Base-by-base conservation (phyloP, 2,113 vertebrate genomes). In the Pseudonaja textilis region DNA sequence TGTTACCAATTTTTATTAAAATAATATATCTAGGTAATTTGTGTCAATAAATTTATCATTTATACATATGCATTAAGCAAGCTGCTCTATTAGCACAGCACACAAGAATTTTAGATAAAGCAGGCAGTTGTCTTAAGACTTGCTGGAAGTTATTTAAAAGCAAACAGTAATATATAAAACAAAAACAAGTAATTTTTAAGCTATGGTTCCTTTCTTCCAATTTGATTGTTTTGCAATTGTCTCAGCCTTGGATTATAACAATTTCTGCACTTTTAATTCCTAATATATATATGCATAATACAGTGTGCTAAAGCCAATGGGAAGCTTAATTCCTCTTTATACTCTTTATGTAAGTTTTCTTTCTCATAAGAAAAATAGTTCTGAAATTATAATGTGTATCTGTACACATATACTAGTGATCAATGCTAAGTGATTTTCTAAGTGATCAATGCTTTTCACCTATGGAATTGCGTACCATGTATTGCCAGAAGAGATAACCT, bases 401-500 rank as follows among this genome's bases (percentile, higher is more conserved):
- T n/a, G 89, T 45, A 85, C 22, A 26, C 22, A 50, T 50, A 50
- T 50, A 39, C 25, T 34, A 25, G 20, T 50, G 6, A 69, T 69
- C 0, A 69, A 69, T 0, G 14, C 64, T 69, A 69, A 69, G 2
- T n/a, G 34, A 22, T 7, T 90, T 81, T 86, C 23, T 90, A 90
- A 90, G 59, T 18, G 26, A 61, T 16, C 57, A 61, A 50, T 87
- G 14, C 61, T 93, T 59, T 90, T 29, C 50, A 55, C 59, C 61
- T 42, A 90, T 47, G 0, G 7, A 42, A 45, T 92, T 85, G 97
- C 98, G 87, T 97, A 99, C 98, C 98, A 93, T 99, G 98, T 95
- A 99, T 95, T 96, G 99, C 98, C 92, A 99, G 98, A 6, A 99
- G 98, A 95, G 98, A 97, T 9, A 99, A 98, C 93, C 98, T 98